Conservation (phyloP, 2,113 vertebrate species). For the Enhydra lutris region DNA sequence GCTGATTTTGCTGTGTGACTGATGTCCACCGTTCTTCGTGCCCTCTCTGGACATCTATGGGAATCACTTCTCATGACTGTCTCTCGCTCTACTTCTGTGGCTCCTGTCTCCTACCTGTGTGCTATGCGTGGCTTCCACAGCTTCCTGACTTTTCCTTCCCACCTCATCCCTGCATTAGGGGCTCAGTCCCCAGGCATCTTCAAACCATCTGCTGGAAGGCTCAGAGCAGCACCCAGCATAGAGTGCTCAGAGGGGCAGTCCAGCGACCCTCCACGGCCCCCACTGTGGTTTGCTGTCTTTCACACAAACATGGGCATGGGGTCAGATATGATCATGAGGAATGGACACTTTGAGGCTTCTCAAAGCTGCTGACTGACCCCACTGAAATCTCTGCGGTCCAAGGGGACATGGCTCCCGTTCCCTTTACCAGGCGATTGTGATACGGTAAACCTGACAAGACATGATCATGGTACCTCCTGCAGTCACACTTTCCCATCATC, state of each 20-base stretch:
- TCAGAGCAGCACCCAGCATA: rapidly evolving
- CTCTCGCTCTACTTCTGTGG: neutral
- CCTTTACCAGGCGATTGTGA: rapidly evolving
- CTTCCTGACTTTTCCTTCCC: neutral
- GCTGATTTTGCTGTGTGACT: rapidly evolving
- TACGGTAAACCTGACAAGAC: too few relatives aligned
- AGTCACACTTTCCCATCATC: neutral
- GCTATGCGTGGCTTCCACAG: rapidly evolving
- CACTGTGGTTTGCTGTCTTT: too few relatives aligned
- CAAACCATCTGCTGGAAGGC: rapidly evolving
- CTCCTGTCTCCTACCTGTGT: rapidly evolving
- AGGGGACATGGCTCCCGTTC: rapidly evolving
- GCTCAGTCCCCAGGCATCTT: neutral
- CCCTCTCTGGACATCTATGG: rapidly evolving
- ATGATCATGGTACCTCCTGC: neutral
- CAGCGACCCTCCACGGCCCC: rapidly evolving
- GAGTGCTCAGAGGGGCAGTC: neutral
- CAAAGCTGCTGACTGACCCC: rapidly evolving
- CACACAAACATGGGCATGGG: rapidly evolving
- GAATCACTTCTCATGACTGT: rapidly evolving
- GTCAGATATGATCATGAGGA: neutral
- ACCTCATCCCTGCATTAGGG: rapidly evolving
- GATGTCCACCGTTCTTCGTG: rapidly evolving
- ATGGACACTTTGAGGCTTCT: neutral
- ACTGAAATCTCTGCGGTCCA: rapidly evolving